Evolutionary conservation across 2,888 invertebrate genomes (phyloP).

Genomic region (Meiosimyza decipiens): DNA sequence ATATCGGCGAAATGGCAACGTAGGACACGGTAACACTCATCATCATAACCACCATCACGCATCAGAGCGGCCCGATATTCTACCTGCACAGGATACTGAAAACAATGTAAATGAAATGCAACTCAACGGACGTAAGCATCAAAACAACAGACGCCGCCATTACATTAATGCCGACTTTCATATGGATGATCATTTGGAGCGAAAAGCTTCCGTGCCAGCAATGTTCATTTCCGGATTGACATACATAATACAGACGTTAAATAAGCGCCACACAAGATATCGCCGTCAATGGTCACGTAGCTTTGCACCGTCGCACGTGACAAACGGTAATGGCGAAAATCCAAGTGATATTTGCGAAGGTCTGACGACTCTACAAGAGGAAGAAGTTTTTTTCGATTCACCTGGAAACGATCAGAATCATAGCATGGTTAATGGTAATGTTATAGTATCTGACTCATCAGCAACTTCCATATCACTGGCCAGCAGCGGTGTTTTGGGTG

Average conservation of each 20-base stretch:
- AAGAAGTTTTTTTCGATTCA: slow-evolving; percentile 71
- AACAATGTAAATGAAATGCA: slow-evolving; percentile 46
- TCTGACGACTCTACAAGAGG: slow-evolving; percentile 67
- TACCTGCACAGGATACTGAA: slow-evolving; percentile 59
- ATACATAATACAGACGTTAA: slow-evolving; percentile 70
- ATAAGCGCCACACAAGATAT: slow-evolving; percentile 61
- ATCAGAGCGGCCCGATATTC: slow-evolving; percentile 64
- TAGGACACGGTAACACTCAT: slow-evolving; percentile 40
- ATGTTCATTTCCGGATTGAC: slow-evolving; percentile 62
- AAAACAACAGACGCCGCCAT: slow-evolving; percentile 26
- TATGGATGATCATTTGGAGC: slow-evolving; percentile 64
- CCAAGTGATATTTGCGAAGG: slow-evolving; percentile 67
- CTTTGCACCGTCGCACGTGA: slow-evolving; percentile 72
- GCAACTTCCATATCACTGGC: slow-evolving; percentile 34
- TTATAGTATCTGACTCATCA: slow-evolving; percentile 20
- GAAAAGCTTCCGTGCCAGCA: slow-evolving; percentile 62
- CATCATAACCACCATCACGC: slow-evolving; percentile 45
- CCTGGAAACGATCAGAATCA: slow-evolving; percentile 46
- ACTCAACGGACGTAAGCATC: slow-evolving; percentile 32
- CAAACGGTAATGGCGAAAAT: slow-evolving; percentile 67
- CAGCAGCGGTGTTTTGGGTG: slow-evolving; percentile 18
- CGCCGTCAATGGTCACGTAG: slow-evolving; percentile 76
- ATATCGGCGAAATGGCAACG: slow-evolving; percentile 37
- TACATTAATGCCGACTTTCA: slow-evolving; percentile 50
- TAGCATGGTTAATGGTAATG: neutral